phyloP scores from a whole-genome alignment of 2,888 invertebrate species.

The Chloroclystis v-ata region DNA sequence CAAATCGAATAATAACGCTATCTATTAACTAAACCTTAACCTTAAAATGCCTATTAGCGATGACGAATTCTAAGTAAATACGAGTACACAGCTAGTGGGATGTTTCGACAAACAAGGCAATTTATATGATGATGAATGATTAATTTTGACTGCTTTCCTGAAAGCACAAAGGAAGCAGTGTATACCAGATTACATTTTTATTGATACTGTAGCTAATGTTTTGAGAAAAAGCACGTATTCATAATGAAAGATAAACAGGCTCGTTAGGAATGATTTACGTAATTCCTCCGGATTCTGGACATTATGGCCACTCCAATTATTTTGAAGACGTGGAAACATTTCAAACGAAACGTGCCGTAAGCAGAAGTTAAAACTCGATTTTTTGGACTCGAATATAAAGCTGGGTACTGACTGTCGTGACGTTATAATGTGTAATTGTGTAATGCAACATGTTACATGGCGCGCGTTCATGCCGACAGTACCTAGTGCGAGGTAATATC shows the following conservation, averaged over 20 bases:
- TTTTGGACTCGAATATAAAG: too few species aligned
- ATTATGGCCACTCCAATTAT: constrained; percentile 57
- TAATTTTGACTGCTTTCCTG: neutral
- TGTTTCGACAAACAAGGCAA: neutral
- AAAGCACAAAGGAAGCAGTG: neutral
- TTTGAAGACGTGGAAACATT: constrained; percentile 46
- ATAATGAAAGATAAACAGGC: constrained; percentile 34
- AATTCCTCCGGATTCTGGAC: constrained; percentile 43
- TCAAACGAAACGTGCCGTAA: constrained; percentile 41
- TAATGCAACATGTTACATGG: too few species aligned
- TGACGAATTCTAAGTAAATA: too few species aligned
- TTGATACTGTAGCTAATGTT: constrained; percentile 1
- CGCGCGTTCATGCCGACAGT: too few species aligned
- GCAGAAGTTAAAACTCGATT: constrained; percentile 21
- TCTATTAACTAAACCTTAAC: too few species aligned
- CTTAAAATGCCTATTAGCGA: too few species aligned
- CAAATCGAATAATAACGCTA: too few species aligned
- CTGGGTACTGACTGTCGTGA: too few species aligned
- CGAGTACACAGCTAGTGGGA: too few species aligned
- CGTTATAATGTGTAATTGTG: too few species aligned
- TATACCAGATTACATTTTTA: constrained; percentile 5
- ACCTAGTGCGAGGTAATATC: too few species aligned
- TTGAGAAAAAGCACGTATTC: constrained; percentile 19
- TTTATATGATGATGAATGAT: neutral
- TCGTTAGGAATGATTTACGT: constrained; percentile 39